Evolutionary conservation across 2,888 invertebrate genomes (phyloP), one percentile per base, ranked within the genome.

Genomic region (Drosophila mulleri): DNA sequence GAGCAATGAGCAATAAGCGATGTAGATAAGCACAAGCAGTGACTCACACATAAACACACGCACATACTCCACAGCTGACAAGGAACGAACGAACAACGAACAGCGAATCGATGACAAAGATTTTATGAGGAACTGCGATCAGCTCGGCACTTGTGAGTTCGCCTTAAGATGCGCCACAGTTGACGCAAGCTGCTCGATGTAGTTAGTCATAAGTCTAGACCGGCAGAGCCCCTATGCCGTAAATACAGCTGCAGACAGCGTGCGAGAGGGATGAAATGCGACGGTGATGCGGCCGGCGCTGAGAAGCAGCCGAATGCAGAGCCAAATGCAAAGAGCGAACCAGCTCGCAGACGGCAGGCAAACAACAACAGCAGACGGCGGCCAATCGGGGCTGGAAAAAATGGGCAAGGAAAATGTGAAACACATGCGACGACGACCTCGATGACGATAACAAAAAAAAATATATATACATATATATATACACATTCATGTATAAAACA

Each of bases 401-500:
- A 83, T 6, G 88, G 82, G 82, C 81, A 81, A 81, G 84, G 82
- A 89, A 89, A 89, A 87, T 85, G 88, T 74, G 82, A 89, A 89
- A 89, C 85, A 85, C 85, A 85, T 84, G 83, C 88, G 88, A 82
- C 85, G 75, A 52, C 72, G 56, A 89, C 87, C 89, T 88, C 84
- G 84, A 84, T 84, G 84, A 89, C 84, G 84, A 84, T 84, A 84
- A 89, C 89, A 89, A 67, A 64, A 66, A 69, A 67, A 45, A 39
- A 45, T 2, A 20, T 6, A 4, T 11, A 42, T 16, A 69, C 20
- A 26, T 26, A 45, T 23, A 50, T 11, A 11, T 29, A 11, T 2
- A 35, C 12, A 58, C 12, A 6, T 14, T 18, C n/a, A 29, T n/a
- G n/a, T 5, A 20, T 50, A 41, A 47, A 54, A 18, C 50, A 53